Conservation (phyloP, 2,888 invertebrate species). For the Stenolophus ochropezus region DNA sequence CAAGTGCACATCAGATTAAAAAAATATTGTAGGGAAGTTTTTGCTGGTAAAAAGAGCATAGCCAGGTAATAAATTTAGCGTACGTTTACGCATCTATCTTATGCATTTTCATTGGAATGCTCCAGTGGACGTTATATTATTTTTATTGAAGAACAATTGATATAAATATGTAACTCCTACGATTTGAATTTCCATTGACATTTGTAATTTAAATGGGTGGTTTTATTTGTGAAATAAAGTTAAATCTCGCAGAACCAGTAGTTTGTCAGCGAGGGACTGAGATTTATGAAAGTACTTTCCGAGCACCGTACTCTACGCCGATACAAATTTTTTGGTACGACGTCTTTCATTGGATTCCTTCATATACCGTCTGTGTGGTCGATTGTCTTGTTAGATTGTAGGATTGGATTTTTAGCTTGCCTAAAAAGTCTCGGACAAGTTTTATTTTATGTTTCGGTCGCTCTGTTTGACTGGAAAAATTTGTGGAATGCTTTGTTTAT, state of each 20-base stretch:
- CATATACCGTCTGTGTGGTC: slow-evolving; percentile 56
- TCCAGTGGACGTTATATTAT: not conserved
- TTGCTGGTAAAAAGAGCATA: not conserved
- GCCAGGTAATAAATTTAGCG: not conserved
- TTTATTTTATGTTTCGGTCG: slow-evolving; percentile 52
- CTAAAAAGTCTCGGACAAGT: slow-evolving; percentile 49
- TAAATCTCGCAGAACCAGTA: slow-evolving; percentile 34
- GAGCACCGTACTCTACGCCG: not conserved
- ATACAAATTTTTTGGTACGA: slow-evolving; percentile 57
- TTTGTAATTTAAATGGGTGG: slow-evolving; percentile 9
- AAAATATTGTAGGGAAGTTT: not conserved
- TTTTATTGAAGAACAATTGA: slow-evolving; percentile 1
- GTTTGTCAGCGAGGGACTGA: slow-evolving; percentile 16
- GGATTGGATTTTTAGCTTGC: slow-evolving; percentile 41
- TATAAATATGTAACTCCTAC: slow-evolving; percentile 25
- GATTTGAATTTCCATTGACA: not conserved
- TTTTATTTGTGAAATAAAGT: slow-evolving; percentile 16
- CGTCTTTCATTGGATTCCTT: slow-evolving; percentile 45
- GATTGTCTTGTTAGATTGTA: slow-evolving; percentile 55
- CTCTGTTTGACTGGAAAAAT: slow-evolving; percentile 47
- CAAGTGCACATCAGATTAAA: not conserved
- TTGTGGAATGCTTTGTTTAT: slow-evolving; percentile 44
- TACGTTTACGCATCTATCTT: not conserved
- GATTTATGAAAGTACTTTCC: not conserved
- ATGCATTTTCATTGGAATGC: not conserved